phyloP scores from a whole-genome alignment of 2,797 vertebrate species.

The Tenualosa ilisha region DNA sequence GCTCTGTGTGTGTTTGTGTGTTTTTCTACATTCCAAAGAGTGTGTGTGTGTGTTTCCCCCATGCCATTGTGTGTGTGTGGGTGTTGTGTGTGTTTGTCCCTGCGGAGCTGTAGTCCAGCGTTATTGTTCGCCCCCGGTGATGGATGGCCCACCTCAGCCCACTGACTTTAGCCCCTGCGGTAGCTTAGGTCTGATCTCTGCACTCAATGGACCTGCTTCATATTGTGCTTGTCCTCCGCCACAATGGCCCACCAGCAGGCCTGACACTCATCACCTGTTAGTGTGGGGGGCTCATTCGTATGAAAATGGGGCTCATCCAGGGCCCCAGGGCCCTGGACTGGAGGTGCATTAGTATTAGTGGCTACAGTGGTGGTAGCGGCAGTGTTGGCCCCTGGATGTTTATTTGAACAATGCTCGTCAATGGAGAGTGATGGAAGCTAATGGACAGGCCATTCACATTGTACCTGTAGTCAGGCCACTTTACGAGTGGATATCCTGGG shows the following conservation, averaged over 20 bases:
- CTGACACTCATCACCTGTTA: slow-evolving; percentile 76
- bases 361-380: too few species aligned
- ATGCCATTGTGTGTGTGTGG: background rate
- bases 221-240: slow-evolving; percentile 70
- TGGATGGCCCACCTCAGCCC: slow-evolving; percentile 61
- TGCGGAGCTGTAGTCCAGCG: slow-evolving; percentile 47
- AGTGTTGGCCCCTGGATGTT: slow-evolving; percentile 29
- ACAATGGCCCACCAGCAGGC: slow-evolving; percentile 70
- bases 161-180: slow-evolving; percentile 59
- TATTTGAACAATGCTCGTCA: slow-evolving; percentile 59
- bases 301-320: slow-evolving; percentile 58
- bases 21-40: background rate
- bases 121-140: slow-evolving; percentile 56
- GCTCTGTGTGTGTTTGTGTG: slow-evolving; percentile 7
- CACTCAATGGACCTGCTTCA: slow-evolving; percentile 62
- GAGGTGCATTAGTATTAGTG: slow-evolving; percentile 44
- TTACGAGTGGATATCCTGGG: background rate
- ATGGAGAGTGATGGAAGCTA: slow-evolving; percentile 60
- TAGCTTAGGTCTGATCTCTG: slow-evolving; percentile 52
- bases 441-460: background rate
- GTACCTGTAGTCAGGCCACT: background rate
- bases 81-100: slow-evolving; percentile 36
- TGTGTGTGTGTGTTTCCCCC: slow-evolving; percentile 3
- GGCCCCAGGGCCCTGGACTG: slow-evolving; percentile 51
- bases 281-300: slow-evolving; percentile 63